phyloP scores from a whole-genome alignment of 2,797 vertebrate genomes.

The Scleropages formosus region DNA sequence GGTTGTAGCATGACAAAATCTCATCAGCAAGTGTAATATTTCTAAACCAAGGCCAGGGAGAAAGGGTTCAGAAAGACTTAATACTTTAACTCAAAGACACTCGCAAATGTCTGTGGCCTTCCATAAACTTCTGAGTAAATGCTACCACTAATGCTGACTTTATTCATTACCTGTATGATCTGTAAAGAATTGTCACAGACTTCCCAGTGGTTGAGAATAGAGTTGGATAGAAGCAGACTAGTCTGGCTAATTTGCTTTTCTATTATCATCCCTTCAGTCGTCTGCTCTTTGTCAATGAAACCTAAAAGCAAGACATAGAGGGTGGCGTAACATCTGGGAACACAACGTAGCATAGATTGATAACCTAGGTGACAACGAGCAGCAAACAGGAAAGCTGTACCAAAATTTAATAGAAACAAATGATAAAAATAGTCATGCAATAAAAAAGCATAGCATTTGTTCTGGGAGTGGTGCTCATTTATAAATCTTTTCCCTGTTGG shows the following conservation, averaged over 20 bases:
- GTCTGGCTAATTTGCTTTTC: too few relatives aligned
- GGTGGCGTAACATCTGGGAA: background rate
- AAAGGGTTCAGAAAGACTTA: constrained; percentile 23
- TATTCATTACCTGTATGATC: background rate
- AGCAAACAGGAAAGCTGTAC: background rate
- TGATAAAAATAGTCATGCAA: background rate
- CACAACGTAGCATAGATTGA: background rate
- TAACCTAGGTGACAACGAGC: constrained; percentile 2
- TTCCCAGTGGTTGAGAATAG: background rate
- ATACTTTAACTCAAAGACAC: constrained; percentile 17
- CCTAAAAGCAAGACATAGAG: background rate
- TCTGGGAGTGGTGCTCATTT: background rate
- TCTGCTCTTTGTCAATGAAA: background rate
- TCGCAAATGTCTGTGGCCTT: background rate
- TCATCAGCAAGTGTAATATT: constrained; percentile 34
- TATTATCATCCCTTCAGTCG: background rate
- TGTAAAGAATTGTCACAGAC: constrained; percentile 7
- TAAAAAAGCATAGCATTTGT: background rate
- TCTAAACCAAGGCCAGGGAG: constrained; percentile 29
- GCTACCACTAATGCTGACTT: background rate
- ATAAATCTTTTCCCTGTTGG: background rate
- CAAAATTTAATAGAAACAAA: background rate
- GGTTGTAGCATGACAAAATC: constrained; percentile 28
- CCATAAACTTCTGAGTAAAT: constrained; percentile 1
- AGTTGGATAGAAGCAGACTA: background rate